A percentile compares a stretch with the other conserved stretches of the same genome.
Evolutionary conservation across 2,888 invertebrate genomes (phyloP).

Genomic region (Habrosyne pyritoides): DNA sequence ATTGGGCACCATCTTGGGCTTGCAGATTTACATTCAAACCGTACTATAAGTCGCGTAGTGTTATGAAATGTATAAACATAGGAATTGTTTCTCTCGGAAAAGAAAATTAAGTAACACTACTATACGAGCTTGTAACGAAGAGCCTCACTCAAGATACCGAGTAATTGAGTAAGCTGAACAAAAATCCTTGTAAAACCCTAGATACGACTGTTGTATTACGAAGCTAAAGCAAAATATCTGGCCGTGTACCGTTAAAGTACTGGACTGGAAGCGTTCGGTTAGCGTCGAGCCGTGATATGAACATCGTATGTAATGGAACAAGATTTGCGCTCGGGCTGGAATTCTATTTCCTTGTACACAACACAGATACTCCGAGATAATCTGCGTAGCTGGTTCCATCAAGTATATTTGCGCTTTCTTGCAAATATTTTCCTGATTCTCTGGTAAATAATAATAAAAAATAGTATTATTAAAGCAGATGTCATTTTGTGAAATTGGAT

Average conservation of each 20-base stretch:
- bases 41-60: neutral
- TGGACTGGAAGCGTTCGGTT: slow-evolving; percentile 28
- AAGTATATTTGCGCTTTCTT: neutral
- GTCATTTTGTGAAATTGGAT: no score
- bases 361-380: slow-evolving; percentile 5
- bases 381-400: neutral
- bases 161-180: neutral
- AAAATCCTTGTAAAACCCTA: neutral
- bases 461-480: no score
- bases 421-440: neutral
- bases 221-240: slow-evolving; percentile 11
- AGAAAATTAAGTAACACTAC: neutral
- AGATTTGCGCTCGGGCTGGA: slow-evolving; percentile 12
- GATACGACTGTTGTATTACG: neutral
- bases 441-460: neutral
- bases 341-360: slow-evolving; percentile 14
- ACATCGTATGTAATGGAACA: slow-evolving; percentile 18
- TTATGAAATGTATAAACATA: neutral
- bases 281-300: slow-evolving; percentile 28
- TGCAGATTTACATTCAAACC: slow-evolving; percentile 20
- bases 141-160: neutral
- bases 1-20: slow-evolving; percentile 26
- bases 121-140: neutral
- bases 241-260: slow-evolving; percentile 11
- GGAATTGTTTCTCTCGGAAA: neutral